phyloP scores from a whole-genome alignment of 1,140 invertebrate genomes.

The Zaprionus davidi region DNA sequence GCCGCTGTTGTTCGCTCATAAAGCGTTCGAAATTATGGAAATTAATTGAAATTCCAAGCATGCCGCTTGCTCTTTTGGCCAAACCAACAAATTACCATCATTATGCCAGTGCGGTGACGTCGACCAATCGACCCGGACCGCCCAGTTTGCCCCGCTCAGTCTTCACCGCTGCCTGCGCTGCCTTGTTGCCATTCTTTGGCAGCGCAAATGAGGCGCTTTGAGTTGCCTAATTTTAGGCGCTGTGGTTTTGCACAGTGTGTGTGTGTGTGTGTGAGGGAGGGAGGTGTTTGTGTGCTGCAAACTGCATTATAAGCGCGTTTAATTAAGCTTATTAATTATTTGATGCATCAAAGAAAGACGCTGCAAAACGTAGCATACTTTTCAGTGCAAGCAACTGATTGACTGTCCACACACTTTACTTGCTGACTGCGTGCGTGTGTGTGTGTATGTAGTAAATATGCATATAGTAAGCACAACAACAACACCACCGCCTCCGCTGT shows the following conservation, averaged over 20 bases:
- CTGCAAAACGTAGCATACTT: constrained; percentile 31
- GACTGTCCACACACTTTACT: constrained; percentile 58
- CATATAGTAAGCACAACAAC: constrained; percentile 22
- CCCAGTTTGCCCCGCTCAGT: constrained; percentile 7
- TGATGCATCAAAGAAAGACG: constrained; percentile 17
- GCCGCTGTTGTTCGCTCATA: constrained; percentile 64
- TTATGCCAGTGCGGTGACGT: constrained; percentile 58
- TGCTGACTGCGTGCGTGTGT: neutral
- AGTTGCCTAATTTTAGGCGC: constrained; percentile 63
- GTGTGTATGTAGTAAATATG: constrained; percentile 14
- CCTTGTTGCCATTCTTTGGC: constrained; percentile 6
- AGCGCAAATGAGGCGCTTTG: constrained; percentile 54
- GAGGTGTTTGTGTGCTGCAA: constrained; percentile 3
- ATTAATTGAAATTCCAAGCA: constrained; percentile 84
- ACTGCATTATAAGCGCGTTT: constrained; percentile 53
- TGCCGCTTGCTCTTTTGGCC: constrained; percentile 81
- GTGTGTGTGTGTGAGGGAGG: constrained; percentile 3
- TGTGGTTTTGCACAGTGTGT: constrained; percentile 28
- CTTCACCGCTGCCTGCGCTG: neutral
- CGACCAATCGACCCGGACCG: constrained; percentile 1
- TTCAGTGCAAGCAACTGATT: constrained; percentile 51
- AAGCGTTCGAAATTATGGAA: constrained; percentile 83
- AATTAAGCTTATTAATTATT: constrained; percentile 72
- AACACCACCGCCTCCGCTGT: constrained; percentile 1
- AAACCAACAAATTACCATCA: constrained; percentile 84